Base-by-base conservation (phyloP, 2,113 vertebrate genomes). In the Zapus hudsonius region DNA sequence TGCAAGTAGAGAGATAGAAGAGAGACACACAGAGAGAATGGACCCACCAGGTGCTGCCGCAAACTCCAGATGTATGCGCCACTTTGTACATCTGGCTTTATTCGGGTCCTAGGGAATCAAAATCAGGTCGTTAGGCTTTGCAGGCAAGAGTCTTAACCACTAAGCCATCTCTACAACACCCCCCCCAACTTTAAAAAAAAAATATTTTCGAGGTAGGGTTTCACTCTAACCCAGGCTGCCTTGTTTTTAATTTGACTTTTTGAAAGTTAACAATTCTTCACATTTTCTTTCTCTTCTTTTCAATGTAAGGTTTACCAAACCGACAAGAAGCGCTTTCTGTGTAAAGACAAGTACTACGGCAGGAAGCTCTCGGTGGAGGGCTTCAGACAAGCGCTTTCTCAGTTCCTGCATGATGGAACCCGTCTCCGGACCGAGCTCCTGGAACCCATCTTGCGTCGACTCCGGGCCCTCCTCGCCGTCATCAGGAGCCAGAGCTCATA, bases 331-430 rank as follows among this genome's bases (percentile, higher is more conserved):
- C 95, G 97, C 29, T 98, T 98, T 85, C 97, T 98, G 94, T 98
- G 98, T 98, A 98, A 97, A 66, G 98, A 98, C 88, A 98, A 98
- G 29, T 98, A 98, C 70, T 98, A 96, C 0, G 98, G 98, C 38
- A 97, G 98, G 80, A 98, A 97, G 42, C 98, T 98, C 3, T 98
- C 98, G 0, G 81, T 93, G 0, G 97, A 98, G 64, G 98, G 98
- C 0, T 98, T 98, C 97, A 93, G 82, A 66, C 98, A 98, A 84
- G 93, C 97, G 1, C 93, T 98, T 75, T 92, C 40, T 36, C 98
- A 98, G 95, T 98, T 98, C 96, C 97, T 98, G 78, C 97, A 98
- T 57, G 87, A 96, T 0, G 98, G 98, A 0, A 97, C 92, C 73
- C 95, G 63, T 57, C 96, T 98, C 16, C 94, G 97, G 5, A 70